Conservation (phyloP, 2,113 vertebrate species). For the Chamaea fasciata region DNA sequence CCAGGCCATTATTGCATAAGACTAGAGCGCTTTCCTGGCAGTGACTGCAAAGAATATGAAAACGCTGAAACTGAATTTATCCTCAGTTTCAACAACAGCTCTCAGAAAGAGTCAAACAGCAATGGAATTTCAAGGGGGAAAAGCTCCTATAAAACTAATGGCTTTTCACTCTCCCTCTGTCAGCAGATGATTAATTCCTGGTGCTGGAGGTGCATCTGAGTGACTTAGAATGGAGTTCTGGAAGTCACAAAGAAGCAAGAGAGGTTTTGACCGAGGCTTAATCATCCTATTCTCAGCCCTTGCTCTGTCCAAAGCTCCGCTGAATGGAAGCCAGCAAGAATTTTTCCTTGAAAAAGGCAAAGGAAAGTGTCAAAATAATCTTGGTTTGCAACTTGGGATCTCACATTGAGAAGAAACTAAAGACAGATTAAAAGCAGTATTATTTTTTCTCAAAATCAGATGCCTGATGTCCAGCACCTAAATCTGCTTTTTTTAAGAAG, state of each 20-base stretch:
- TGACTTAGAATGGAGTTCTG: background rate
- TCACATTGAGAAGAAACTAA: background rate
- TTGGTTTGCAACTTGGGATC: background rate
- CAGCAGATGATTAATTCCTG: conserved; percentile 49
- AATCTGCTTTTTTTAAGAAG: background rate
- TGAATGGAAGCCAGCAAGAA: conserved; percentile 2
- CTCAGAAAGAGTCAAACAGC: conserved; percentile 30
- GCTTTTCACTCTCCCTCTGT: conserved; percentile 5
- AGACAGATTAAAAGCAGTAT: background rate
- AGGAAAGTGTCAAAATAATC: background rate
- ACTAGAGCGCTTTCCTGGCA: conserved; percentile 37
- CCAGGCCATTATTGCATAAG: conserved; percentile 33
- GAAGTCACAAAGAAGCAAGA: conserved; percentile 36
- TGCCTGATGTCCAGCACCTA: background rate
- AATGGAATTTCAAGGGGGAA: conserved; percentile 29
- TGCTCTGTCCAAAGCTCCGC: background rate
- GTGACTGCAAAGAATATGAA: conserved; percentile 3
- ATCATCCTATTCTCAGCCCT: conserved; percentile 11
- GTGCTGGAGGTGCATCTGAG: conserved; percentile 37
- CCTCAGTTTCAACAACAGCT: conserved; percentile 41
- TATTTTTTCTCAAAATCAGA: background rate
- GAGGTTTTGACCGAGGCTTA: background rate
- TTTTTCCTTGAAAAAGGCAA: conserved; percentile 14
- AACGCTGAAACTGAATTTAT: conserved; percentile 49
- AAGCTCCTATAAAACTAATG: conserved; percentile 23